Percentiles rank a stretch among this genome's conserved stretches.
Conservation (phyloP, 2,113 vertebrate species). For the Vicugna pacos region DNA sequence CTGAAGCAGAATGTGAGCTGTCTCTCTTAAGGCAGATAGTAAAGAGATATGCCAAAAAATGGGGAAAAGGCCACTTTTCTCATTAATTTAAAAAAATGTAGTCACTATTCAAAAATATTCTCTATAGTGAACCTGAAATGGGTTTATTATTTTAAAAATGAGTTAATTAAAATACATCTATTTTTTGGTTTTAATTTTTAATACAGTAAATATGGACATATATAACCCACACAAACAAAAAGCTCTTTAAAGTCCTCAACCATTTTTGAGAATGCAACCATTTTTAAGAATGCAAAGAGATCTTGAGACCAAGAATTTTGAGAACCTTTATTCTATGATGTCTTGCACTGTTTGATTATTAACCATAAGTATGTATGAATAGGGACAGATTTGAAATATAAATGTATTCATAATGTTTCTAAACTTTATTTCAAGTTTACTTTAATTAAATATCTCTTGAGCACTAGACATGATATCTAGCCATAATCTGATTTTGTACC, state of each 20-base stretch:
- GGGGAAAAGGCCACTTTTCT: neutral
- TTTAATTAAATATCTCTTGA: neutral
- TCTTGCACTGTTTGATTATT: neutral
- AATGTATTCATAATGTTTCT: neutral
- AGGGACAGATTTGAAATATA: neutral
- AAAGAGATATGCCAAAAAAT: neutral
- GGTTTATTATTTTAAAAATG: neutral
- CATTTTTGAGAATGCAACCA: neutral
- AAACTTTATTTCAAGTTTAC: neutral
- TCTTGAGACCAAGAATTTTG: neutral
- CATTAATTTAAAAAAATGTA: neutral
- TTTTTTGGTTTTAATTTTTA: slow-evolving; percentile 13
- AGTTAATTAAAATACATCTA: neutral
- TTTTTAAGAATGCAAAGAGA: slow-evolving; percentile 11
- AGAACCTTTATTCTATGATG: neutral
- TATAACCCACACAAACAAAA: neutral
- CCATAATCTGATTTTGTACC: neutral
- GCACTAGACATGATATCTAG: neutral
- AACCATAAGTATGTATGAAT: neutral
- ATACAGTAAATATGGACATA: neutral
- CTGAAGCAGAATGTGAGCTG: neutral
- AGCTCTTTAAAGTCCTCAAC: neutral
- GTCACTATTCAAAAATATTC: neutral
- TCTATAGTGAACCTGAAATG: neutral
- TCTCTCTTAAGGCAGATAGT: neutral